Evolutionary conservation across 2,113 vertebrate genomes (phyloP).

Genomic region (Callocephalon fimbriatum): DNA sequence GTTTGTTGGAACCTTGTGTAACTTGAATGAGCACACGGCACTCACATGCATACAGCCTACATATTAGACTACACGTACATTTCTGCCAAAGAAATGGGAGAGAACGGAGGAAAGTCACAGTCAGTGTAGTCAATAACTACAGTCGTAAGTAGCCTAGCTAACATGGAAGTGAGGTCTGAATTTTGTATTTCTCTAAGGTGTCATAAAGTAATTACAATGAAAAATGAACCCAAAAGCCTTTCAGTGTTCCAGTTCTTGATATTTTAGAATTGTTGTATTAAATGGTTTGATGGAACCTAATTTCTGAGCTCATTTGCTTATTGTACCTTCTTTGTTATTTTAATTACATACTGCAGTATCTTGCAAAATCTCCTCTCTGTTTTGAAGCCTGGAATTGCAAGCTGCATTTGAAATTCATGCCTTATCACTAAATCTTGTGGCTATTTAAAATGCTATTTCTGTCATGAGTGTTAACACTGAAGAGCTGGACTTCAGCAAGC

Average conservation of each 20-base stretch:
- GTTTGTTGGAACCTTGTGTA: neutral
- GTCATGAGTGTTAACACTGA: neutral
- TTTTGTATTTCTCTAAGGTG: neutral
- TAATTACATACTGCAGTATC: neutral
- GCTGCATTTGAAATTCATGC: neutral
- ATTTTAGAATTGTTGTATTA: neutral
- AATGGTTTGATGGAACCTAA: neutral
- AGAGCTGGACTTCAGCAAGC: neutral
- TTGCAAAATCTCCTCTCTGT: neutral
- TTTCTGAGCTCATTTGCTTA: neutral
- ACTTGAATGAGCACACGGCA: neutral
- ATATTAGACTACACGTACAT: neutral
- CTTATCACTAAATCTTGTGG: neutral
- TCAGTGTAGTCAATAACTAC: neutral
- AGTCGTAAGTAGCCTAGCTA: neutral
- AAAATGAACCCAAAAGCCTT: neutral
- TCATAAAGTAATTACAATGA: neutral
- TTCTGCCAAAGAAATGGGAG: neutral
- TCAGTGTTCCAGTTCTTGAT: neutral
- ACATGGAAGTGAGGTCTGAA: neutral
- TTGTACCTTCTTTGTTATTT: neutral
- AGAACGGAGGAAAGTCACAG: neutral
- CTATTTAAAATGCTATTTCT: neutral
- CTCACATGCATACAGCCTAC: neutral
- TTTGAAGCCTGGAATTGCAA: neutral